A percentile compares a stretch with the other conserved stretches of the same genome.
These are phyloP conservation scores for Lateolabrax maculatus DNA, from an alignment of 2,797 vertebrate species.

Conservation along the genomic window DNA sequence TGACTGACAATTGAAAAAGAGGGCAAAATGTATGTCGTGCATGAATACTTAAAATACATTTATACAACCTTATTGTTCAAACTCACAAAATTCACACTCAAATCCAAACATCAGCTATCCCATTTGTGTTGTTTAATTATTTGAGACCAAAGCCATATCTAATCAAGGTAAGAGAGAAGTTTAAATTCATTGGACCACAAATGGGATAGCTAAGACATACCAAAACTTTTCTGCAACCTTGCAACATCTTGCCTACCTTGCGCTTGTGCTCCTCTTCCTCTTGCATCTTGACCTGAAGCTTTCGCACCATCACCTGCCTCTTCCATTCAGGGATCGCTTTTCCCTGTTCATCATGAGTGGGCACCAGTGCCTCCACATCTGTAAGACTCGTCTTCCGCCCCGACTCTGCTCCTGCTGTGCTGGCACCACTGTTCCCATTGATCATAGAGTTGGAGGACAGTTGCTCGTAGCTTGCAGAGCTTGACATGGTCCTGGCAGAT, in stretches of 20 bases:
- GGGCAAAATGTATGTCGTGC: conserved; percentile 36
- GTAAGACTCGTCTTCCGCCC: conserved; percentile 80
- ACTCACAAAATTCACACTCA: conserved; percentile 50
- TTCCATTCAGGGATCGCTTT: conserved; percentile 95
- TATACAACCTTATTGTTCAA: conserved; percentile 1
- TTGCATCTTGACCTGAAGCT: conserved; percentile 96
- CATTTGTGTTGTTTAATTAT: conserved; percentile 42
- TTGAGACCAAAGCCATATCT: conserved; percentile 1
- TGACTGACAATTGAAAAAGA: conserved; percentile 7
- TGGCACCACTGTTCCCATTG: conserved; percentile 85
- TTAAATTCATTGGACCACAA: conserved; percentile 56
- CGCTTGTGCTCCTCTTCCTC: conserved; percentile 95
- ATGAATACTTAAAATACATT: conserved; percentile 21
- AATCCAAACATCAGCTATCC: conserved; percentile 60
- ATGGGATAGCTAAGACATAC: conserved; percentile 60
- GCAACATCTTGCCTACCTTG: conserved; percentile 86
- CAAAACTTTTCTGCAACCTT: conserved; percentile 17
- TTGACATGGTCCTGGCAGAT: conserved; percentile 70
- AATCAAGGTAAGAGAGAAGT: neutral
- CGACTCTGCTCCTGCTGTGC: conserved; percentile 50
- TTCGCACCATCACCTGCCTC: conserved; percentile 96
- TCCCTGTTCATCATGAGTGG: conserved; percentile 93
- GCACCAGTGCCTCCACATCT: conserved; percentile 91
- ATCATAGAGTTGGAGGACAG: conserved; percentile 77
- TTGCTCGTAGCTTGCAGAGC: conserved; percentile 81